These are phyloP conservation scores for Philonicus albiceps DNA, from an alignment of 2,888 invertebrate genomes.

Conservation along the genomic window DNA sequence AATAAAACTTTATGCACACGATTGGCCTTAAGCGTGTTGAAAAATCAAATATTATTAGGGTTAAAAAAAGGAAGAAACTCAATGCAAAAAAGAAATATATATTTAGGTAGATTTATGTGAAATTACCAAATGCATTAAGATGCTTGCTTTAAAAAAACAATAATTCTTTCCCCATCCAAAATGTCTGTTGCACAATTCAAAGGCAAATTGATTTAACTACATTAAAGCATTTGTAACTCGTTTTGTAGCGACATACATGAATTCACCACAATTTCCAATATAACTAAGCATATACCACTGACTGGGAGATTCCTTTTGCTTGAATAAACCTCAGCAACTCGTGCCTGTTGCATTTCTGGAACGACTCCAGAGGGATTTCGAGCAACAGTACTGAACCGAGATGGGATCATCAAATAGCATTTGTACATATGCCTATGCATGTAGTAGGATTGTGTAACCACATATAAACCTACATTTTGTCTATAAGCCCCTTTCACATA, in stretches of 20 bases:
- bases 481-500: conserved; percentile 6
- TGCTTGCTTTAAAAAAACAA: conserved; percentile 18
- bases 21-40: too few species aligned
- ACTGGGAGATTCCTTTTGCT: conserved; percentile 56
- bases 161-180: conserved; percentile 29
- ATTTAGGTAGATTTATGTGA: background rate
- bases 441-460: background rate
- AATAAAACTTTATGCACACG: too few species aligned
- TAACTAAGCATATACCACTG: conserved; percentile 42
- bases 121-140: conserved; percentile 24
- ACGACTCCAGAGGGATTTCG: conserved; percentile 44
- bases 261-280: conserved; percentile 40
- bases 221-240: conserved; percentile 61
- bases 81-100: conserved; percentile 1
- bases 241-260: conserved; percentile 51
- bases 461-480: background rate
- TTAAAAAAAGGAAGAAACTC: too few species aligned
- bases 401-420: conserved; percentile 39
- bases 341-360: conserved; percentile 49
- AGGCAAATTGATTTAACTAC: conserved; percentile 60
- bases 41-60: too few species aligned
- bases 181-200: conserved; percentile 41
- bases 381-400: conserved; percentile 32
- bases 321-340: conserved; percentile 56
- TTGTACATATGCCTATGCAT: conserved; percentile 30